phyloP scores from a whole-genome alignment of 2,797 vertebrate species.

The Melanotaenia boesemani region DNA sequence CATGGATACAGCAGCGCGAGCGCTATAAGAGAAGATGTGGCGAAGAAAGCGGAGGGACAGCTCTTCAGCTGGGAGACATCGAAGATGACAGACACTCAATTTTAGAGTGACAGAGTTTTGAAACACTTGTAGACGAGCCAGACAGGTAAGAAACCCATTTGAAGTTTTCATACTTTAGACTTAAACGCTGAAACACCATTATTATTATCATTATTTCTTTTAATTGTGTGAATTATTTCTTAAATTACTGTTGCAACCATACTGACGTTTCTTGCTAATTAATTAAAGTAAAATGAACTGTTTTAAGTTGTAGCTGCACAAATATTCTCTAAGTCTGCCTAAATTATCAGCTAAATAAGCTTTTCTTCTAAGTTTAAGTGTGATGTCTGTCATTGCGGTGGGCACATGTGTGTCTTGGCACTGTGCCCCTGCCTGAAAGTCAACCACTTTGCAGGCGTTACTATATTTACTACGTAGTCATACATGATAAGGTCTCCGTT shows the following conservation, averaged over 20 bases:
- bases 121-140: conserved; percentile 24
- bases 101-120: conserved; percentile 45
- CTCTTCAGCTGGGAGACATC: conserved; percentile 35
- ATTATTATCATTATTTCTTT: neutral
- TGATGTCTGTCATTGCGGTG: neutral
- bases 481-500: neutral
- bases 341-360: neutral
- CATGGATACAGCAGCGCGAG: conserved; percentile 62
- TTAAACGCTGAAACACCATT: neutral
- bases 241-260: neutral
- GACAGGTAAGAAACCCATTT: conserved; percentile 60
- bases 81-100: conserved; percentile 46
- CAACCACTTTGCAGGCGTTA: conserved; percentile 7
- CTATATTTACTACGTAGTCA: neutral
- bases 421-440: neutral
- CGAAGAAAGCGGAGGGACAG: conserved; percentile 24
- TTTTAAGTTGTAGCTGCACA: neutral
- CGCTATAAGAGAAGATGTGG: conserved; percentile 60
- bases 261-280: neutral
- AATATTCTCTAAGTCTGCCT: neutral
- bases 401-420: conserved; percentile 6
- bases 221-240: neutral
- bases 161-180: neutral
- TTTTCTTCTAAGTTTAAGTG: neutral
- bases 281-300: neutral